A percentile compares a stretch with the other conserved stretches of the same genome.
These are phyloP conservation scores for Xestia sexstrigata DNA, from an alignment of 2,888 invertebrate species.

Conservation along the genomic window DNA sequence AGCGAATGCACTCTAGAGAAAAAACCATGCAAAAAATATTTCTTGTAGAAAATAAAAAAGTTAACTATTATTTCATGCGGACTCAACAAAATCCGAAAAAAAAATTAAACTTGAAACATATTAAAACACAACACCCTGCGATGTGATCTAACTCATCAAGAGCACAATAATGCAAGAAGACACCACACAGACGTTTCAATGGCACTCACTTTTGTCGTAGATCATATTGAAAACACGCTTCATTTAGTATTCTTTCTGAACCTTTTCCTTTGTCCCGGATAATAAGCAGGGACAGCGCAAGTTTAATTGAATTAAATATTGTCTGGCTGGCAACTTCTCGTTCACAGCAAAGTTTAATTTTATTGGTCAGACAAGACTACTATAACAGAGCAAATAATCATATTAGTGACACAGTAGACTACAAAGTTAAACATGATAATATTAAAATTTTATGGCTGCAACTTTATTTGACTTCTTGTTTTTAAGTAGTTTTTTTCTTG, in stretches of 20 bases:
- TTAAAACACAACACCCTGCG: not conserved
- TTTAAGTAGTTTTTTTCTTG: not conserved
- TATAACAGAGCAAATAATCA: constrained; percentile 58
- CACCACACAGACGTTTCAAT: not conserved
- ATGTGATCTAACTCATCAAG: not conserved
- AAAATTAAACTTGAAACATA: not conserved
- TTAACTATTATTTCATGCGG: too few species aligned
- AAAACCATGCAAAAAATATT: not conserved
- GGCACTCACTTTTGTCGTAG: constrained; percentile 22
- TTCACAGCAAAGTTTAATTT: constrained; percentile 60
- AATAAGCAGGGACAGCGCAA: constrained; percentile 65
- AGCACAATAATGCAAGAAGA: not conserved
- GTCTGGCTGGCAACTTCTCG: constrained; percentile 64
- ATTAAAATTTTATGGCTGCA: constrained; percentile 21
- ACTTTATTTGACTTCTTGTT: constrained; percentile 19
- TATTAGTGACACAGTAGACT: constrained; percentile 50
- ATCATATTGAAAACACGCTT: constrained; percentile 54
- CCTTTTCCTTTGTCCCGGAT: constrained; percentile 62
- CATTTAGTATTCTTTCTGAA: constrained; percentile 64
- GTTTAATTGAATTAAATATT: constrained; percentile 76
- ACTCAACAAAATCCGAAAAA: not conserved
- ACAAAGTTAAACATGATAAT: constrained; percentile 38
- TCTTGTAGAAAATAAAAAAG: not conserved
- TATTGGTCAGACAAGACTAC: constrained; percentile 57
- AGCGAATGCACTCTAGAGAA: not conserved